These are phyloP conservation scores for Steinernema hermaphroditum DNA, from an alignment of 2,888 invertebrate species.

Conservation along the genomic window DNA sequence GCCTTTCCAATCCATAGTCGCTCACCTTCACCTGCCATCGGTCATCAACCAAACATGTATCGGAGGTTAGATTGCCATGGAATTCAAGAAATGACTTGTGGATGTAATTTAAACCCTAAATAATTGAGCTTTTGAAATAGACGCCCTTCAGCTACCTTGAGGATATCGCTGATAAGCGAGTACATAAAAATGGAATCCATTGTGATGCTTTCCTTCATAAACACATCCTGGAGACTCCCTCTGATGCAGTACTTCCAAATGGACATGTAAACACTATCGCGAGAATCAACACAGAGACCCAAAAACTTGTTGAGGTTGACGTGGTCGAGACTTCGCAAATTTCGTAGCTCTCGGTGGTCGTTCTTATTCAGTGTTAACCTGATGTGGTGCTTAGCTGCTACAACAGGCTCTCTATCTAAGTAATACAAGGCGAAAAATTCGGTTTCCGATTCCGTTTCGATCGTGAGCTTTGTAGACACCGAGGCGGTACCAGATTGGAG, in stretches of 20 bases:
- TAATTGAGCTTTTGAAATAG: too few species aligned
- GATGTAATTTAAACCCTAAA: constrained; percentile 43
- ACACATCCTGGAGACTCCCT: constrained; percentile 46
- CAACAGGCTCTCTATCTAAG: constrained; percentile 41
- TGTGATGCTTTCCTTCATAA: too few species aligned
- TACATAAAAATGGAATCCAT: too few species aligned
- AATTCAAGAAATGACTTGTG: constrained; percentile 45
- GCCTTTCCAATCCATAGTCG: constrained; percentile 41
- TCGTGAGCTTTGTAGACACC: constrained; percentile 36
- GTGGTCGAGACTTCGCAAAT: constrained; percentile 57
- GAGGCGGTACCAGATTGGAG: constrained; percentile 35
- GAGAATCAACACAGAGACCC: constrained; percentile 58
- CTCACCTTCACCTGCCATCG: constrained; percentile 55
- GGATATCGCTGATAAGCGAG: too few species aligned
- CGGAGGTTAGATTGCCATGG: constrained; percentile 42
- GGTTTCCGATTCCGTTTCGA: constrained; percentile 39
- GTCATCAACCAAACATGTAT: constrained; percentile 48
- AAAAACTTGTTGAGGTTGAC: constrained; percentile 62
- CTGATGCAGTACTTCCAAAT: constrained; percentile 61
- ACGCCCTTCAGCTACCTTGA: too few species aligned
- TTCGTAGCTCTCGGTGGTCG: constrained; percentile 33
- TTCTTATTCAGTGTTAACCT: constrained; percentile 37
- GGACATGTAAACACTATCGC: constrained; percentile 43
- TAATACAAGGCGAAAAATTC: constrained; percentile 41
- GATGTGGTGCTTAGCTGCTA: constrained; percentile 42